Evolutionary conservation across 2,888 invertebrate species (phyloP), one percentile per base, ranked within the genome.

Genomic region (Megalurothrips usitatus): DNA sequence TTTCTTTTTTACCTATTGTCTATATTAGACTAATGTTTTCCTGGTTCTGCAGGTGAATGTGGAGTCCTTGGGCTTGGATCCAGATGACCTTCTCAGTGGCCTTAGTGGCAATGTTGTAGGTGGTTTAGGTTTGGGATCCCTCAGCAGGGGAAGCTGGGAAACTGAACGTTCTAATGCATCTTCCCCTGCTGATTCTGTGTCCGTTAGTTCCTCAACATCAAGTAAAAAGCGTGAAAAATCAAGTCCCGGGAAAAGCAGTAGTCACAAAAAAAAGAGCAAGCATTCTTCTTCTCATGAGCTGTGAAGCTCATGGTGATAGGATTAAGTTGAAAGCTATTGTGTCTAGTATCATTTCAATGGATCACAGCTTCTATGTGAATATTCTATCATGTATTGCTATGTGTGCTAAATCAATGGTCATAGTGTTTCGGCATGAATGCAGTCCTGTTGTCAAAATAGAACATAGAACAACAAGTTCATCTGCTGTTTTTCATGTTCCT

Each of bases 151-250:
- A 23, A 75, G 68, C 23, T 75, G 68, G 68, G 68, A 75, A 75
- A 75, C 68, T 11, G 68, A 75, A 23, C 68, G 68, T 12, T 75
- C 68, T 0, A 75, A 75, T 26, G 68, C 68, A 8, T 75, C 68
- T 0, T 75, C 68, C 10, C 68, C 68, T 75, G 68, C 68, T 8
- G 68, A 75, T 26, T 75, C 68, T 23, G 68, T 75, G n/a, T 75
- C 68, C 10, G 68, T 75, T 12, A 75, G 68, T 26, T 75, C 68
- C 23, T 75, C 68, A 12, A 26, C 68, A 75, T 75, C 68, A 12
- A 75, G 68, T 26, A 75, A 75, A 12, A 75, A 75, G 26, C 68
- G 68, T 26, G 68, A 75, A 26, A 75, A 75, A 75, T 75, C 68
- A 75, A 75, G 68, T 75, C 68, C 68, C 10, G 68, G 68, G 12